A percentile compares a stretch with the other conserved stretches of the same genome.
These are phyloP conservation scores for Epizoanthus scotinus DNA, from an alignment of 92 coral and sea anemone species.

Conservation along the genomic window DNA sequence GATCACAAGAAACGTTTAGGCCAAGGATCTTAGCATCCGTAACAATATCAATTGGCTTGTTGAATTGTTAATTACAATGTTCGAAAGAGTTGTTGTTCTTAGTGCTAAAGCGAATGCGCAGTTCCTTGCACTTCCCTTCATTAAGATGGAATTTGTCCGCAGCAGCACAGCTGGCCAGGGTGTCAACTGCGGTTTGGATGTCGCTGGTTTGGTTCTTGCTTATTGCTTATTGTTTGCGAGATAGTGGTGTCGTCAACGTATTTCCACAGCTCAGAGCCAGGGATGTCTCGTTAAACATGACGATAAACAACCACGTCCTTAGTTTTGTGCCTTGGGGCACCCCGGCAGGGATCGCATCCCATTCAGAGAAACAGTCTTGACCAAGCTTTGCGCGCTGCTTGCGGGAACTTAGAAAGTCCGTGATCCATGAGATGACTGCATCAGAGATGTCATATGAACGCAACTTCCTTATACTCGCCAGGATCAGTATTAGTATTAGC, in stretches of 20 bases:
- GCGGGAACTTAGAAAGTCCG: background rate
- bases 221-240: slow-evolving; percentile 29
- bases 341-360: slow-evolving; percentile 19
- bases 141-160: slow-evolving; percentile 43
- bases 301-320: slow-evolving; percentile 38
- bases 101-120: no score
- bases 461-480: background rate
- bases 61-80: no score
- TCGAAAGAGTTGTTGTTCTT: no score
- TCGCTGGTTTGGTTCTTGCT: slow-evolving; percentile 20
- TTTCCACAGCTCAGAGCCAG: slow-evolving; percentile 40
- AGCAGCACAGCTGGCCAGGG: slow-evolving; percentile 5
- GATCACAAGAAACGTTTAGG: no score
- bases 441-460: background rate
- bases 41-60: no score
- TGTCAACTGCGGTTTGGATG: background rate
- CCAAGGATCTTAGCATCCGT: no score
- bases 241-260: slow-evolving; percentile 13
- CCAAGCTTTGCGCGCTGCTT: no score
- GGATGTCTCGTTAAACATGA: slow-evolving; percentile 32
- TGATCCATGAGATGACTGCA: background rate
- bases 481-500: no score
- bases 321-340: slow-evolving; percentile 45
- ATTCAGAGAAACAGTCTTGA: slow-evolving; percentile 12
- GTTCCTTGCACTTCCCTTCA: slow-evolving; percentile 38